Percentiles rank a stretch among this genome's conserved stretches.
These are phyloP conservation scores for Acanthoscelides obtectus DNA, from an alignment of 2,888 invertebrate genomes.

Conservation along the genomic window DNA sequence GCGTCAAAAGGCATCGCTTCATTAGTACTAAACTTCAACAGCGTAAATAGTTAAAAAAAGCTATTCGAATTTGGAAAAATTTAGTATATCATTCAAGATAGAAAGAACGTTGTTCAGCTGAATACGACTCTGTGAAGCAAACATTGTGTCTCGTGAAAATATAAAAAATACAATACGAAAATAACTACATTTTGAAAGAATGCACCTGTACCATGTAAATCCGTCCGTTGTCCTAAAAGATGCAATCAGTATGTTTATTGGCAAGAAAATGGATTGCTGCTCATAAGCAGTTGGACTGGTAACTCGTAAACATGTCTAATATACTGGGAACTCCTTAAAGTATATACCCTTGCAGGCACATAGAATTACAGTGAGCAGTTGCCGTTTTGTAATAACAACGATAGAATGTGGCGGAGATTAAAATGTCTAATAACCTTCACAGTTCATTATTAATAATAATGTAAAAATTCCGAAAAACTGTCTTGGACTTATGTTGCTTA, in stretches of 20 bases:
- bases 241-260: conserved; percentile 16
- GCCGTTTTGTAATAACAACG: no score
- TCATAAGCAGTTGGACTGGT: background rate
- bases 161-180: conserved; percentile 39
- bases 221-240: conserved; percentile 17
- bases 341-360: background rate
- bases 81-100: no score
- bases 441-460: no score
- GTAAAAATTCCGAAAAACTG: no score
- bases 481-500: no score
- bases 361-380: background rate
- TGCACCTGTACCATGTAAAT: conserved; percentile 32
- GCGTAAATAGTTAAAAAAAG: no score
- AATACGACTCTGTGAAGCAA: background rate
- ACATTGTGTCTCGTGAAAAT: background rate
- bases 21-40: no score
- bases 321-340: background rate
- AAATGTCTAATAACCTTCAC: no score
- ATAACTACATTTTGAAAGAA: conserved; percentile 43
- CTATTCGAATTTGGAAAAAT: no score
- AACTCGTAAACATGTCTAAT: background rate
- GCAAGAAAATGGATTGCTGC: background rate
- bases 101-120: no score
- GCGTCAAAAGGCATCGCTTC: no score
- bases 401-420: no score